A percentile compares a stretch with the other conserved stretches of the same genome.
phyloP scores from a whole-genome alignment of 2,797 vertebrate species.

The Choloepus didactylus region DNA sequence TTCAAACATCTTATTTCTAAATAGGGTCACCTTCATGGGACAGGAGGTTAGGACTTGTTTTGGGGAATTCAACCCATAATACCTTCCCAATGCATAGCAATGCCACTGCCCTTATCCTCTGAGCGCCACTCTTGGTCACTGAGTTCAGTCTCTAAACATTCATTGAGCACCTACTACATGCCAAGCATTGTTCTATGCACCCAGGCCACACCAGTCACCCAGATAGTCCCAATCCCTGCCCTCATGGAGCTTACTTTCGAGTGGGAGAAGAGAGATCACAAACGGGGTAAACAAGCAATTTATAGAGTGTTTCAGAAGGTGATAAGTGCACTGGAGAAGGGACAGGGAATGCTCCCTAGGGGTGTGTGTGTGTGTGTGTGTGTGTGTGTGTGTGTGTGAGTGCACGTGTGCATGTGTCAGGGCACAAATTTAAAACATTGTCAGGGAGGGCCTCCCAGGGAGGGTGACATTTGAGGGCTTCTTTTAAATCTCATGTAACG shows the following conservation, averaged over 20 bases:
- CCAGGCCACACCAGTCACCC: neutral
- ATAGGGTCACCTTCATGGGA: too few relatives aligned
- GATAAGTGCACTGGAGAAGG: neutral
- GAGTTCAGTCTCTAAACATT: neutral
- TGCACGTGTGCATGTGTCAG: accelerated
- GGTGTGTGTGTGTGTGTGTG: neutral
- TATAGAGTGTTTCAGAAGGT: neutral
- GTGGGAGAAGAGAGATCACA: neutral
- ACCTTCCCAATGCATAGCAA: too few relatives aligned
- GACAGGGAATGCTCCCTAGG: neutral
- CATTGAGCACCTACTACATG: neutral
- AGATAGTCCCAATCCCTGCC: neutral
- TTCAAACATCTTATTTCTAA: too few relatives aligned
- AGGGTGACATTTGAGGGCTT: neutral
- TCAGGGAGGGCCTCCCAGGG: neutral
- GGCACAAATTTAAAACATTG: neutral
- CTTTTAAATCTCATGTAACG: neutral
- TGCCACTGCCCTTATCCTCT: neutral
- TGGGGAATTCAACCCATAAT: too few relatives aligned
- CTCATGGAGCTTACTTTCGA: neutral
- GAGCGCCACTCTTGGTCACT: neutral
- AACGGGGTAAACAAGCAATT: neutral
- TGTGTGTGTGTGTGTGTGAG: neutral
- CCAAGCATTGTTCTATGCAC: accelerated
- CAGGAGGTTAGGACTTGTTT: too few relatives aligned